A percentile compares a stretch with the other conserved stretches of the same genome.
These are phyloP conservation scores for Vimba vimba DNA, from an alignment of 2,113 vertebrate genomes.

Conservation along the genomic window DNA sequence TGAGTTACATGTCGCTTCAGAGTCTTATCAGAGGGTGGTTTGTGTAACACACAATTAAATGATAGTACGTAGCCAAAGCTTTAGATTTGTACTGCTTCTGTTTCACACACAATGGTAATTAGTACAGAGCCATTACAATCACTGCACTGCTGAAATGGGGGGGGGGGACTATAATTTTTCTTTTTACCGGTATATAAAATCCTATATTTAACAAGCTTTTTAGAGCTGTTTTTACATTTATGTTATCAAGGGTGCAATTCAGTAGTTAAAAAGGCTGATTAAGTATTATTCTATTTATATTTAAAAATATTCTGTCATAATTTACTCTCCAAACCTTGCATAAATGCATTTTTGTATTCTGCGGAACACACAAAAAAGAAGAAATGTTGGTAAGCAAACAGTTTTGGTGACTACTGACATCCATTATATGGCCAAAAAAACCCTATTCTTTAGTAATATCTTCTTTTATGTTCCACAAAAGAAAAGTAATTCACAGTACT, in stretches of 20 bases:
- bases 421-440: too few species aligned
- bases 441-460: too few species aligned
- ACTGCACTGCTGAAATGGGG: background rate
- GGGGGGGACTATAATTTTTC: background rate
- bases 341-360: background rate
- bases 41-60: conserved; percentile 17
- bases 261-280: background rate
- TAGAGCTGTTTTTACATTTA: background rate
- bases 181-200: background rate
- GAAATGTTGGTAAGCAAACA: background rate
- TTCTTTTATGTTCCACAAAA: background rate
- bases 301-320: background rate
- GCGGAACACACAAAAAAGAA: background rate
- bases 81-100: background rate
- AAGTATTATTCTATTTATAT: background rate
- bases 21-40: conserved; percentile 3
- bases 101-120: background rate
- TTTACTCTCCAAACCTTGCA: background rate
- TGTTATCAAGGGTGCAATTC: background rate
- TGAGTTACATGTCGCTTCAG: background rate
- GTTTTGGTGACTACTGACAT: too few species aligned
- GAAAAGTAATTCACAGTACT: background rate
- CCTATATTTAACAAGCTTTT: background rate
- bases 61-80: conserved; percentile 8
- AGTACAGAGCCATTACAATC: background rate